Percentiles rank a stretch among this genome's conserved stretches.
Conservation (phyloP, 2,113 vertebrate genomes). For the Amphilophus citrinellus region DNA sequence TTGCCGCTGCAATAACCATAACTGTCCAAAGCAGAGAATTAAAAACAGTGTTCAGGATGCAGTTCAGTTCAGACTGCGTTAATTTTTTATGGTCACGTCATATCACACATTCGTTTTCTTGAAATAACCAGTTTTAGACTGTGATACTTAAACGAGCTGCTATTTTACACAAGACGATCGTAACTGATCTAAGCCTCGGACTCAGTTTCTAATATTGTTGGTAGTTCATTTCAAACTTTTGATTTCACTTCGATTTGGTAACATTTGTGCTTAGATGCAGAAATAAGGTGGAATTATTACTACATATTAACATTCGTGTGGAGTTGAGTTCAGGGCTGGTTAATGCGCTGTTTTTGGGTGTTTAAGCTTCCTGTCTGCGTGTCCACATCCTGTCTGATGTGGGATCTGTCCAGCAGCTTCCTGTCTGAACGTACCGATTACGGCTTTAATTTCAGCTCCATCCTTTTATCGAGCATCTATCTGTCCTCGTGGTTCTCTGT, state of each 20-base stretch:
- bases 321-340: background rate
- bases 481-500: constrained; percentile 26
- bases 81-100: background rate
- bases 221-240: background rate
- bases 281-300: background rate
- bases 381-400: constrained; percentile 20
- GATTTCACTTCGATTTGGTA: constrained; percentile 1
- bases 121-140: background rate
- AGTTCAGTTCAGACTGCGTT: background rate
- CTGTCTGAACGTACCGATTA: background rate
- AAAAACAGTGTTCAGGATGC: background rate
- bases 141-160: background rate
- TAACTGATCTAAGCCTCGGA: background rate
- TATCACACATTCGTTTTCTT: background rate
- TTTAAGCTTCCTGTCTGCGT: background rate
- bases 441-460: constrained; percentile 30
- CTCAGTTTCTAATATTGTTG: background rate
- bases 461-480: constrained; percentile 24
- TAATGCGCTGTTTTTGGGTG: background rate
- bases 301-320: background rate
- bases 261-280: background rate
- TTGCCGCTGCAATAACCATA: too few relatives aligned
- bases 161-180: background rate
- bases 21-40: too few relatives aligned
- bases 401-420: constrained; percentile 2